These are phyloP conservation scores for Sphaeramia orbicularis DNA, from an alignment of 2,797 vertebrate species.

Conservation along the genomic window DNA sequence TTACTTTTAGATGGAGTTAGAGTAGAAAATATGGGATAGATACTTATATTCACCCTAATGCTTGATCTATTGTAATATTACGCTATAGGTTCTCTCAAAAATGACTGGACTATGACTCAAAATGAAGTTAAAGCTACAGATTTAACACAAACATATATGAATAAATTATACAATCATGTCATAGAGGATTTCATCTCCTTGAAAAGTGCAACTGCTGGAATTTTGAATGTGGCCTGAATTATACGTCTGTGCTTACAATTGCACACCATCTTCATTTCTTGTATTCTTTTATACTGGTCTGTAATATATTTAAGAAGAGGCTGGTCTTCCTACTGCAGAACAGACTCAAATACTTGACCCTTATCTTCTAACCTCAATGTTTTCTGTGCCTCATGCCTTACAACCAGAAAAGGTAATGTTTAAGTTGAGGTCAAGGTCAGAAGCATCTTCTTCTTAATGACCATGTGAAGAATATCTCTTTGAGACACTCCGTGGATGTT, in stretches of 20 bases:
- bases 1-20: neutral
- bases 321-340: neutral
- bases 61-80: too few relatives aligned
- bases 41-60: neutral
- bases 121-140: too few relatives aligned
- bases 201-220: too few relatives aligned
- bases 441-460: constrained; percentile 44
- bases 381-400: constrained; percentile 27
- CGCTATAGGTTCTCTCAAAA: too few relatives aligned
- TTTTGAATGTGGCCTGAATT: too few relatives aligned
- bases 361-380: constrained; percentile 2
- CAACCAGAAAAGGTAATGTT: constrained; percentile 24
- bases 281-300: too few relatives aligned
- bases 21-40: neutral
- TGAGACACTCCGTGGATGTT: constrained; percentile 22
- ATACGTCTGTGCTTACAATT: too few relatives aligned
- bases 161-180: too few relatives aligned
- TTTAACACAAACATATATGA: too few relatives aligned
- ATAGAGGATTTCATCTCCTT: too few relatives aligned
- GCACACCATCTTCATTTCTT: too few relatives aligned
- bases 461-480: constrained; percentile 5
- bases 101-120: too few relatives aligned
- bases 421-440: constrained; percentile 53
- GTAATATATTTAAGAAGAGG: neutral
- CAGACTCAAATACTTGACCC: constrained; percentile 15